Evolutionary conservation across 92 coral and sea anemone genomes (phyloP).

Genomic region (Pocillopora meandrina): DNA sequence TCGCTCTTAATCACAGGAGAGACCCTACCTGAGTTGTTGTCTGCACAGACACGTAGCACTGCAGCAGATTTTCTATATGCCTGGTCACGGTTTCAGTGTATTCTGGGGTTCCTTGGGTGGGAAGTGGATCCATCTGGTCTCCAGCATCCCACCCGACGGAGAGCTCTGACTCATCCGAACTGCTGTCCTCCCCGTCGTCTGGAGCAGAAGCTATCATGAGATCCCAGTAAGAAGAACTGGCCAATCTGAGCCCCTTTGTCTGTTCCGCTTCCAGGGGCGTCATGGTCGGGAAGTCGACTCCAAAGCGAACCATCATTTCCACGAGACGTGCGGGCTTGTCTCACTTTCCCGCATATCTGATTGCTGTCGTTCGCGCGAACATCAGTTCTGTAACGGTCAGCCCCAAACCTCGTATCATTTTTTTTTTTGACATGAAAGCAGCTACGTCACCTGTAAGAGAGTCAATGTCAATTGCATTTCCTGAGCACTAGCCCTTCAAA

Average conservation of each 20-base stretch:
- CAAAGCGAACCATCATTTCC: neutral
- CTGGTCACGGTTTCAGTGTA: neutral
- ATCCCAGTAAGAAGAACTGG: neutral
- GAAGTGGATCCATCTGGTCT: neutral
- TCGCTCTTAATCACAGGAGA: no score
- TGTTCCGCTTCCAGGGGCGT: neutral
- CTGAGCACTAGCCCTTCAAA: no score
- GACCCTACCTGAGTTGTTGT: no score
- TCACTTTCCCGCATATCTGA: neutral
- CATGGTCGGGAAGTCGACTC: conserved; percentile 2
- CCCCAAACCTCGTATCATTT: neutral
- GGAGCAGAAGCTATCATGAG: neutral
- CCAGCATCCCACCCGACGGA: neutral
- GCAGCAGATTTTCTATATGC: neutral
- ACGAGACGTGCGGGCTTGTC: conserved; percentile 1
- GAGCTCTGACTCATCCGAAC: neutral
- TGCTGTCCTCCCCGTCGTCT: neutral
- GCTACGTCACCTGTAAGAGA: neutral
- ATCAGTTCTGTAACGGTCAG: neutral
- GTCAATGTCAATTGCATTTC: no score
- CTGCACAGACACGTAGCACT: neutral
- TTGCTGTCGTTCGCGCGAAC: neutral
- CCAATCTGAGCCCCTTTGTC: neutral
- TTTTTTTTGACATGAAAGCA: neutral
- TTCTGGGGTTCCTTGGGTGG: neutral